Base-by-base conservation (phyloP, 2,113 vertebrate species). In the Oriolus oriolus region DNA sequence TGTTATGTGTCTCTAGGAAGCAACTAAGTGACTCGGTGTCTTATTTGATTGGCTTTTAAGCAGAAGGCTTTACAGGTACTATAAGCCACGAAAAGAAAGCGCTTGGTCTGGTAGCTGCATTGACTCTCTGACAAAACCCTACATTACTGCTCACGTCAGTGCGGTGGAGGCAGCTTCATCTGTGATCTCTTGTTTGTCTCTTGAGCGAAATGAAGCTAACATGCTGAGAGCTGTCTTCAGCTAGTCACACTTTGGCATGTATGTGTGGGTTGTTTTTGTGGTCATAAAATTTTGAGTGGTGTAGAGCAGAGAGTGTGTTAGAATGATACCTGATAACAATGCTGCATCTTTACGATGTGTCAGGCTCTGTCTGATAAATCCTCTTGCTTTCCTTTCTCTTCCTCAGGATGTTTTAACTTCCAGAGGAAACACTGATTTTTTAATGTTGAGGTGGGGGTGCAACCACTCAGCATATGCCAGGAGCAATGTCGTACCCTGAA, bases 291-390 rank as follows among this genome's bases (percentile, higher is more conserved):
- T 96, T 87, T 92, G 96, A 96, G 88, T 65, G 92, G 88, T 96
- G 83, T 93, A 96, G 96, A 96, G 96, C 91, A 94, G 80, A 4
- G 8, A 96, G 80, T 89, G 89, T 78, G 92, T 96, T 97, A 89
- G 95, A 95, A 96, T 96, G 96, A 96, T 96, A 93, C 96, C 95
- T 96, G 96, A 92, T 97, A 96, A 96, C 96, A 96, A 95, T 96
- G 96, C 90, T 89, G 96, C 88, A 96, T 94, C 90, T 93, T 97
- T 97, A 94, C 4, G 37, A 94, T 78, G 65, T 96, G 95, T 95
- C 96, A 97, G 76, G 61, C 24, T 83, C 79, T 96, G 85, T 88
- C 93, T 95, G 96, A 96, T 95, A 89, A 94, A 89, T 94, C 66
- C 88, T 88, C 86, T 90, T 90, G 73, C 80, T 96, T 96, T 87